Percentiles rank a stretch among this genome's conserved stretches.
These are phyloP conservation scores for Falco cherrug DNA, from an alignment of 2,797 vertebrate genomes.

Conservation along the genomic window DNA sequence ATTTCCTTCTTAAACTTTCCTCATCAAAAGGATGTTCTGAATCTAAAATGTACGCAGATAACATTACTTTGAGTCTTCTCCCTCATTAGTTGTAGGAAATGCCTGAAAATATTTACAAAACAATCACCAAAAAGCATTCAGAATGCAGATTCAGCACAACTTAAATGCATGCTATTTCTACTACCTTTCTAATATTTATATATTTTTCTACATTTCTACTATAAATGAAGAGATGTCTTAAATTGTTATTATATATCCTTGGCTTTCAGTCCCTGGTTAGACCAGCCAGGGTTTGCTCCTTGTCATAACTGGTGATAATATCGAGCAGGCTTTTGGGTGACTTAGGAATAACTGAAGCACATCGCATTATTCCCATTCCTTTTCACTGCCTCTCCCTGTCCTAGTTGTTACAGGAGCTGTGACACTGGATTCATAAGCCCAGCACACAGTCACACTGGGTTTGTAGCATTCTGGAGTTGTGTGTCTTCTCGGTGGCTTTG, in stretches of 20 bases:
- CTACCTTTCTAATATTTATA: neutral
- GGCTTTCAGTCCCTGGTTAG: neutral
- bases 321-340: neutral
- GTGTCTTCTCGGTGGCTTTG: neutral
- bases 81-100: neutral
- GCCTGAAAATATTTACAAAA: neutral
- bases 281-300: neutral
- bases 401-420: neutral
- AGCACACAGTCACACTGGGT: too few species aligned
- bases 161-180: fast-evolving
- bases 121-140: neutral
- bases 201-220: too few species aligned
- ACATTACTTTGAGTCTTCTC: neutral
- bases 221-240: neutral
- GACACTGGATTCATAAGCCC: neutral
- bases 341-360: neutral
- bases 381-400: neutral
- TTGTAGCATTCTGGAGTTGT: neutral
- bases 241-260: neutral
- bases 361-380: neutral
- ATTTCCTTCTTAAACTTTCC: neutral
- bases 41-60: neutral
- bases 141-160: neutral
- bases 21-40: neutral
- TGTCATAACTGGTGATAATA: neutral